Percentiles rank a stretch among this genome's conserved stretches.
Evolutionary conservation across 2,888 invertebrate species (phyloP).

Genomic region (Macrophya alboannulata): DNA sequence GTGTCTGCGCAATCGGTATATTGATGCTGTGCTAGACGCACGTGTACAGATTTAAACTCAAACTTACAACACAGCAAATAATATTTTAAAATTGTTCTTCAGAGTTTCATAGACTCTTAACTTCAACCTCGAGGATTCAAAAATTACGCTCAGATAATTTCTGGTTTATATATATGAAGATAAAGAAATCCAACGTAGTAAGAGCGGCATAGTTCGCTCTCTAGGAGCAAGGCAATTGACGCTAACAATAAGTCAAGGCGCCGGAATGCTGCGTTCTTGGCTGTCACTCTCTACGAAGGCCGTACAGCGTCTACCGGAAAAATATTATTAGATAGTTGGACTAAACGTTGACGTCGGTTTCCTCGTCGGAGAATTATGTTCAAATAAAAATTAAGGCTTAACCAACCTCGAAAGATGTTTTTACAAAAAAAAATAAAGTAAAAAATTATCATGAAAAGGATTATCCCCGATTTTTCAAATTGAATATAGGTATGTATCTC

Average conservation of each 20-base stretch:
- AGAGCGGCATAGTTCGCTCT: not conserved
- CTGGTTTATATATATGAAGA: not conserved
- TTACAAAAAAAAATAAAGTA: not conserved
- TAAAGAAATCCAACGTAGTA: not conserved
- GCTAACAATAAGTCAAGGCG: constrained; percentile 50
- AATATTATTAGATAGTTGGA: constrained; percentile 48
- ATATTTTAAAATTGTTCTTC: not conserved
- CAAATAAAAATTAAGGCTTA: not conserved
- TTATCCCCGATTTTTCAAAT: not conserved
- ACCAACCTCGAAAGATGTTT: not conserved
- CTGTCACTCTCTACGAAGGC: constrained; percentile 42
- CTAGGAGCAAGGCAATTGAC: constrained; percentile 35
- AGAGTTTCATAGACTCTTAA: not conserved
- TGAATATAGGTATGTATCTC: not conserved
- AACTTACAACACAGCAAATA: not conserved
- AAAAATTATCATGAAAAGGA: not conserved
- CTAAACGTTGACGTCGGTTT: constrained; percentile 40
- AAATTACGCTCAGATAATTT: not conserved
- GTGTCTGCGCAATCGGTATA: not conserved
- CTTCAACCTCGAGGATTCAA: not conserved
- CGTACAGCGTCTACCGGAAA: constrained; percentile 39
- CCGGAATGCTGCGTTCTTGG: constrained; percentile 44
- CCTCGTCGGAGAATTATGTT: constrained; percentile 5
- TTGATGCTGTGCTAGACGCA: not conserved
- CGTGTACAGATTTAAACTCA: not conserved